Evolutionary conservation across 2,113 vertebrate species (phyloP), one percentile per base, ranked within the genome.

Genomic region (Sinocyclocheilus grahami): DNA sequence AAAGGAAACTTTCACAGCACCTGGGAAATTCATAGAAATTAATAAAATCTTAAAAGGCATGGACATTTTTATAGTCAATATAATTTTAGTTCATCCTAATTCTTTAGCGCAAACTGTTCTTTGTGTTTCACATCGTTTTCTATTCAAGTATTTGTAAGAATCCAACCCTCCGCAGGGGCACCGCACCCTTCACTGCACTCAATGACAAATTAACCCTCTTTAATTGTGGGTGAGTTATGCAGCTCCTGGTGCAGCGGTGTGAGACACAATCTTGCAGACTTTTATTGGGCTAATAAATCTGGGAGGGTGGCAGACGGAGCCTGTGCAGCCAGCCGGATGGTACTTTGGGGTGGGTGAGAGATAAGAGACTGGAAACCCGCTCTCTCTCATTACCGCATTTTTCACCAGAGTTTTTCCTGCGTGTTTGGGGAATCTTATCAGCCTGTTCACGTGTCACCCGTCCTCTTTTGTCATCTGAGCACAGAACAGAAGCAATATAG

Each of bases 261-360:
- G 76, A 78, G 76, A 82, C 86, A 75, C 89, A 83, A 88, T 90
- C 86, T 87, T 78, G 65, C 22, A 83, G 80, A 37, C 83, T 62
- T 90, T 84, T 88, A 90, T 86, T 87, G 80, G 80, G 82, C 86
- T 90, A 88, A 90, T 90, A 87, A 90, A 90, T 86, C 72, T 87
- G 83, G 58, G 75, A 85, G 80, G 85, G 79, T 80, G 75, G 87
- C 24, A 69, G 58, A n/a, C 33, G 13, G 58, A 76, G 78, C 30
- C 33, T 27, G 78, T 76, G 83, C 86, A 86, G 67, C 62, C 65
- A 85, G 65, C 88, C 82, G 88, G 76, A 83, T 87, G 74, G 72
- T 80, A 67, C 75, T 76, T 82, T 83, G 22, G 86, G 86, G 63
- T 55, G 62, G 74, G 82, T 74, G 74, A 69, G 48, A 80, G 88